Evolutionary conservation across 37 sponge, comb jelly and placozoan genomes (phyloP).

Genomic region (Hexactinellida sp.): DNA sequence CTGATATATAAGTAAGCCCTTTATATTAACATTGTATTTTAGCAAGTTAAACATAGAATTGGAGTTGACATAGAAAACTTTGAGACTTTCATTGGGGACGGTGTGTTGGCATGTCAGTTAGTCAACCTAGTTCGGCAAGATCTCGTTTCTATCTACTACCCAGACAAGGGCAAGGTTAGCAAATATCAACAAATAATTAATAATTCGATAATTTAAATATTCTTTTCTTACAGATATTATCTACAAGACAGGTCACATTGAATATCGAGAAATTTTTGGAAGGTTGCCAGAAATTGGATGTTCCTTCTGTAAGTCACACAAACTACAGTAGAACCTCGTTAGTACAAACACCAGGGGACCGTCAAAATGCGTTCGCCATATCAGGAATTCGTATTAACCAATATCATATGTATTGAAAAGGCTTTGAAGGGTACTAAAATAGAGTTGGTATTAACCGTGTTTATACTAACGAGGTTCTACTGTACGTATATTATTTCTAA

Average conservation of each 20-base stretch:
- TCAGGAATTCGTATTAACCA: too few relatives aligned
- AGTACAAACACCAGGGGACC: too few relatives aligned
- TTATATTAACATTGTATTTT: background rate
- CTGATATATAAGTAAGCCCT: background rate
- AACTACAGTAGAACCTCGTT: background rate
- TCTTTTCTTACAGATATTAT: background rate
- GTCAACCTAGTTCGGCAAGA: background rate
- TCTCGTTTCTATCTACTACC: background rate
- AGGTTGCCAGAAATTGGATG: background rate
- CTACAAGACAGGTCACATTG: conserved; percentile 10
- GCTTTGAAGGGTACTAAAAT: too few relatives aligned
- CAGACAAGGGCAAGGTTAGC: background rate
- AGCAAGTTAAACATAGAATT: background rate
- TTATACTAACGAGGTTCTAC: too few relatives aligned
- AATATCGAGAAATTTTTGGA: conserved; percentile 13
- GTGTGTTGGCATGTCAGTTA: background rate
- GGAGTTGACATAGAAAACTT: background rate
- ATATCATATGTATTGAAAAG: too few relatives aligned
- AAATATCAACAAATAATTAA: too few relatives aligned
- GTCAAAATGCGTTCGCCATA: too few relatives aligned
- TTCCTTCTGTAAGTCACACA: background rate
- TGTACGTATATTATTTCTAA: too few relatives aligned
- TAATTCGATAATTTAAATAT: background rate
- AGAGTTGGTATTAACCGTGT: too few relatives aligned
- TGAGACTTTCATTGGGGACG: background rate